Percentiles rank a stretch among this genome's conserved stretches.
Conservation (phyloP, 1,140 invertebrate species). For the Anastatus disparis region DNA sequence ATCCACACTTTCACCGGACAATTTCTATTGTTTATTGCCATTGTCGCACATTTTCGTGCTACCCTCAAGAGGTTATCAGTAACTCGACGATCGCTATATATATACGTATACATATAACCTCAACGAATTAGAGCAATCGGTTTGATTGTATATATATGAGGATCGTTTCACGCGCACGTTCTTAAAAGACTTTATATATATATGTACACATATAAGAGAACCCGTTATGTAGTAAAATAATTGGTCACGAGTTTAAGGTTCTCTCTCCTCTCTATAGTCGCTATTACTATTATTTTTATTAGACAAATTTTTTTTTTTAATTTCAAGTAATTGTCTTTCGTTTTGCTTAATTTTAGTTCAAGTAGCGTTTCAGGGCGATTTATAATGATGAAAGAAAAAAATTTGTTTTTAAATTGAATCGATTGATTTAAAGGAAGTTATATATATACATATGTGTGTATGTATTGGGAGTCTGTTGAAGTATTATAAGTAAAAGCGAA, state of each 20-base stretch:
- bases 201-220: not conserved
- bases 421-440: slow-evolving; percentile 33
- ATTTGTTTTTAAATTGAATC: not conserved
- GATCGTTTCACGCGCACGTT: too few relatives aligned
- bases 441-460: too few relatives aligned
- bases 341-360: slow-evolving; percentile 11
- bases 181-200: not conserved
- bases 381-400: slow-evolving; percentile 35
- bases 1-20: slow-evolving; percentile 15
- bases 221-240: slow-evolving; percentile 12
- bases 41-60: not conserved
- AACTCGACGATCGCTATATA: not conserved
- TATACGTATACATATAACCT: too few relatives aligned
- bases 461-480: too few relatives aligned
- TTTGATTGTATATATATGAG: too few relatives aligned
- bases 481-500: slow-evolving; percentile 9
- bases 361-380: not conserved
- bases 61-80: too few relatives aligned
- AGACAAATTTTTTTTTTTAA: too few relatives aligned
- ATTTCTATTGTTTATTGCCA: slow-evolving; percentile 13
- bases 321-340: slow-evolving; percentile 7
- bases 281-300: too few relatives aligned
- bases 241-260: slow-evolving; percentile 26
- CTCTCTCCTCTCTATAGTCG: too few relatives aligned
- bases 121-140: too few relatives aligned